A percentile compares a stretch with the other conserved stretches of the same genome.
These are phyloP conservation scores for Pocota personata DNA, from an alignment of 2,888 invertebrate species.

Conservation along the genomic window DNA sequence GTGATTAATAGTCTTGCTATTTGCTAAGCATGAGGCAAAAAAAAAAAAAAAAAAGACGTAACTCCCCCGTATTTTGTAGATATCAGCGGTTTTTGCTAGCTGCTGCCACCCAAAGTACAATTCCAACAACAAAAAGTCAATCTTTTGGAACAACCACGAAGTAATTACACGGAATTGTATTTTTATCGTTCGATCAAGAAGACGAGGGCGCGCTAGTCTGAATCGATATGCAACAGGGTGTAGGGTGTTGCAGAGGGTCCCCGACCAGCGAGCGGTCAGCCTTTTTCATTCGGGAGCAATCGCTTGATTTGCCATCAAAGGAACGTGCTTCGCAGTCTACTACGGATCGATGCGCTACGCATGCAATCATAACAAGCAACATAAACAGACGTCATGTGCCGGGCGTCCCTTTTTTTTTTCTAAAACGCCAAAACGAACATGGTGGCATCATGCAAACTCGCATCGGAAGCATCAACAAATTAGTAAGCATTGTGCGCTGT, in stretches of 20 bases:
- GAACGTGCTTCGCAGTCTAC: constrained; percentile 66
- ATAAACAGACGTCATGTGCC: constrained; percentile 67
- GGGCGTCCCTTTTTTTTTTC: constrained; percentile 26
- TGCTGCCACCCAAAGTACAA: constrained; percentile 64
- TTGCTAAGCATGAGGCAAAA: constrained; percentile 19
- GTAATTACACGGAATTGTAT: constrained; percentile 73
- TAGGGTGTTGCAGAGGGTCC: constrained; percentile 9
- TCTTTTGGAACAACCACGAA: constrained; percentile 69
- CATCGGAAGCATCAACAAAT: constrained; percentile 71
- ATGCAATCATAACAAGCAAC: constrained; percentile 67
- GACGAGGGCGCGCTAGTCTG: not conserved
- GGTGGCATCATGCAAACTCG: constrained; percentile 73
- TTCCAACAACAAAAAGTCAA: constrained; percentile 56
- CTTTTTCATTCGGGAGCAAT: constrained; percentile 3
- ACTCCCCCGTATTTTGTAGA: constrained; percentile 48
- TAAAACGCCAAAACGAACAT: constrained; percentile 65
- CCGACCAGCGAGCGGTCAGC: constrained; percentile 24
- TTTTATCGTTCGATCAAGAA: constrained; percentile 62
- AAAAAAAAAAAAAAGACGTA: not conserved
- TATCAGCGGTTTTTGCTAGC: constrained; percentile 50
- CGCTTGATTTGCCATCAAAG: constrained; percentile 50
- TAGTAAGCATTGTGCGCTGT: constrained; percentile 25
- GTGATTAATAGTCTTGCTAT: constrained; percentile 64
- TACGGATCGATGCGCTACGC: constrained; percentile 61
- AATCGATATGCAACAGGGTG: constrained; percentile 20